These are phyloP conservation scores for Zoanthus sociatus DNA, from an alignment of 92 coral and sea anemone species.

Conservation along the genomic window DNA sequence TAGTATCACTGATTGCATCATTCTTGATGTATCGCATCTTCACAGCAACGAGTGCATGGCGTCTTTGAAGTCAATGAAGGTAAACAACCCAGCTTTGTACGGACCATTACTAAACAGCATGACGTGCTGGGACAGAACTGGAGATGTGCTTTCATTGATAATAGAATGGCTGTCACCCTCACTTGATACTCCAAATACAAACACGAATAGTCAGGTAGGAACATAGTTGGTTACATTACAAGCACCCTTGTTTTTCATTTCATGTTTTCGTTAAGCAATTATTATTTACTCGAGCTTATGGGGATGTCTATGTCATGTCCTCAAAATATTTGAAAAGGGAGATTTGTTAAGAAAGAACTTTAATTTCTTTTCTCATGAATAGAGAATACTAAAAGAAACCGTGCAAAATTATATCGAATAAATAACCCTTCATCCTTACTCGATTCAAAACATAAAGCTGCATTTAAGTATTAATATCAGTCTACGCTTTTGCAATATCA, in stretches of 20 bases:
- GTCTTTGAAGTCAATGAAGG: constrained; percentile 74
- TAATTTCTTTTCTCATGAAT: no score
- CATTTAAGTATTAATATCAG: no score
- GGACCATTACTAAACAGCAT: constrained; percentile 92
- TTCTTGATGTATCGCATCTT: background rate
- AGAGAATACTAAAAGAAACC: no score
- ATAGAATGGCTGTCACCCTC: constrained; percentile 58
- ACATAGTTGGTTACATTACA: background rate
- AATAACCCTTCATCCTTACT: no score
- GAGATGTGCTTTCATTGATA: constrained; percentile 77
- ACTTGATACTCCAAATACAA: constrained; percentile 34
- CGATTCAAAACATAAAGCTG: no score
- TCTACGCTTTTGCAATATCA: no score
- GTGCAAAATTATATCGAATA: no score
- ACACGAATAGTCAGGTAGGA: constrained; percentile 14
- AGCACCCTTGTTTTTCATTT: background rate
- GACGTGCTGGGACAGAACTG: constrained; percentile 85
- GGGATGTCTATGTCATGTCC: no score
- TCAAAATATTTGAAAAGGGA: no score
- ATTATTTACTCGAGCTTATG: no score
- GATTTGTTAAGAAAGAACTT: no score
- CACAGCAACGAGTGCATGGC: constrained; percentile 80
- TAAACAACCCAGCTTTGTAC: constrained; percentile 66
- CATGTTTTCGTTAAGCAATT: background rate
- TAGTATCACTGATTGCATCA: no score